A percentile compares a stretch with the other conserved stretches of the same genome.
Evolutionary conservation across 2,797 vertebrate genomes (phyloP).

Genomic region (Lophotriccus pileatus): DNA sequence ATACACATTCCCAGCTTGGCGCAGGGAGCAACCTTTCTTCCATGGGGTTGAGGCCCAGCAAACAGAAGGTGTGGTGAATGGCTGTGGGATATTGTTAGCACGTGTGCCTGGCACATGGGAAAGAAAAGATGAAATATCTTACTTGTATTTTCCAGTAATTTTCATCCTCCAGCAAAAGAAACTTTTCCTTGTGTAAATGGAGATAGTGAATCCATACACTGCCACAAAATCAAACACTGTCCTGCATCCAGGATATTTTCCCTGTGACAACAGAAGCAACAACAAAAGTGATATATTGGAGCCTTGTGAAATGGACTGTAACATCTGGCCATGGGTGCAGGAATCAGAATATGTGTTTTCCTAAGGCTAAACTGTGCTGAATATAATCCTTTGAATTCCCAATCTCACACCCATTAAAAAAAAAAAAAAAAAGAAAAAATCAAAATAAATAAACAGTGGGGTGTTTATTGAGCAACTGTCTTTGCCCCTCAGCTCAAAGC

Average conservation of each 20-base stretch:
- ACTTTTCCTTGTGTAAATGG: neutral
- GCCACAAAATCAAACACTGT: neutral
- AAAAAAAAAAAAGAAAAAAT: neutral
- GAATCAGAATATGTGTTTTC: neutral
- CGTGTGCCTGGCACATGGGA: neutral
- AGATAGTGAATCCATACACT: neutral
- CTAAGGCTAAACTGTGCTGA: neutral
- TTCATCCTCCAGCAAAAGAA: neutral
- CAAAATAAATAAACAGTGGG: neutral
- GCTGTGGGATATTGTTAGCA: neutral
- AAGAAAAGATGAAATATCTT: neutral
- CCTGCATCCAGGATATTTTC: conserved; percentile 26
- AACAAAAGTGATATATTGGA: neutral
- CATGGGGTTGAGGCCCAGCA: neutral
- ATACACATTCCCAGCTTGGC: neutral
- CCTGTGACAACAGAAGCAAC: neutral
- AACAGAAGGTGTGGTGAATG: neutral
- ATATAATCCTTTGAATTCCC: conserved; percentile 30
- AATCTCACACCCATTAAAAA: neutral
- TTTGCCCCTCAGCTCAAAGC: conserved; percentile 14
- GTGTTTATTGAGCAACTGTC: conserved; percentile 14
- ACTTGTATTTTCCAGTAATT: neutral
- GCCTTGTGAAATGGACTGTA: conserved; percentile 4
- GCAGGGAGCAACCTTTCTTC: neutral
- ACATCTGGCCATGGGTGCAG: neutral